phyloP scores from a whole-genome alignment of 2,113 vertebrate species.

The Gymnocephalus cernua region DNA sequence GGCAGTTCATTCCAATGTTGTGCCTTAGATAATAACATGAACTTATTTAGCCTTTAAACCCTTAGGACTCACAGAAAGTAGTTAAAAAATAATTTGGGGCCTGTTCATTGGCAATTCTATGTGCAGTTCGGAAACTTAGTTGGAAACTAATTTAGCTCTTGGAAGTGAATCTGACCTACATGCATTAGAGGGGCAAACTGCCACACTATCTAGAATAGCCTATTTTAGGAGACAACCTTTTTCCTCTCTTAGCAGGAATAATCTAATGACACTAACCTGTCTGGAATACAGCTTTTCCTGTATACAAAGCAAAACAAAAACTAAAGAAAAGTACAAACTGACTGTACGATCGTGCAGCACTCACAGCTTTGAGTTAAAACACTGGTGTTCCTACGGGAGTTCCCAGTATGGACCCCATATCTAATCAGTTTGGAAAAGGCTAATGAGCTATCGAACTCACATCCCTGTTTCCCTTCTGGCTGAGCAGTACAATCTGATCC shows the following conservation, averaged over 20 bases:
- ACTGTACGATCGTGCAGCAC: background rate
- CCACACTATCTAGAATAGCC: constrained; percentile 29
- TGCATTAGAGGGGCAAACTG: constrained; percentile 37
- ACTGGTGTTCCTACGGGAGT: constrained; percentile 14
- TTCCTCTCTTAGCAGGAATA: background rate
- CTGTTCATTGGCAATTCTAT: constrained; percentile 14
- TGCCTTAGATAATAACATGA: background rate
- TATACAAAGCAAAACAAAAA: background rate
- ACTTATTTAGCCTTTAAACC: background rate
- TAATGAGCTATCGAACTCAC: constrained; percentile 66
- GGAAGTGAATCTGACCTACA: constrained; percentile 41
- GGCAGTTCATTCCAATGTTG: constrained; percentile 1
- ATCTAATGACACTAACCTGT: constrained; percentile 6
- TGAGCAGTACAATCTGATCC: constrained; percentile 55
- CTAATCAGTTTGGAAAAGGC: constrained; percentile 66
- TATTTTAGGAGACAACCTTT: constrained; percentile 29
- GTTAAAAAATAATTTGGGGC: background rate
- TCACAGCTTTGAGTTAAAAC: constrained; percentile 26
- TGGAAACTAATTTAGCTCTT: constrained; percentile 49
- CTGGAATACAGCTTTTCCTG: background rate
- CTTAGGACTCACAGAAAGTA: background rate
- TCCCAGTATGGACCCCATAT: constrained; percentile 55
- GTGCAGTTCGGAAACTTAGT: constrained; percentile 23
- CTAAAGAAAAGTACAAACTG: background rate
- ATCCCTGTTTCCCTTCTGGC: constrained; percentile 43